phyloP scores from a whole-genome alignment of 2,113 vertebrate genomes.

The Alosa alosa region DNA sequence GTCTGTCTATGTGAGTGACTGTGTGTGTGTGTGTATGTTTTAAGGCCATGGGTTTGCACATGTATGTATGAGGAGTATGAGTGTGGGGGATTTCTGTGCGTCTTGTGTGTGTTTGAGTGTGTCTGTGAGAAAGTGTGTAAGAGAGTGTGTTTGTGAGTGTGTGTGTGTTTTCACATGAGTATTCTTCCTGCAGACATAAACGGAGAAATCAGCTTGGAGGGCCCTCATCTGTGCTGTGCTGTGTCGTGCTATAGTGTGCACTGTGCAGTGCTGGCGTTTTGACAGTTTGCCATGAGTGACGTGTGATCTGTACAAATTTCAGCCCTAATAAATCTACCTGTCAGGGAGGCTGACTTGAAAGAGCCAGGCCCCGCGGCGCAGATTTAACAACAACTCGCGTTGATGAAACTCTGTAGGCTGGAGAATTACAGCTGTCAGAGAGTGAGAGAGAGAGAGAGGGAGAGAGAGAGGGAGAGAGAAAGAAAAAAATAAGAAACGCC shows the following conservation, averaged over 20 bases:
- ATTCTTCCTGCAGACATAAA: conserved; percentile 43
- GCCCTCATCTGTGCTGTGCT: conserved; percentile 22
- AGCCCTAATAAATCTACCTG: conserved; percentile 95
- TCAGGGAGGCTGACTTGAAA: conserved; percentile 88
- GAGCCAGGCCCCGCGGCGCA: conserved; percentile 84
- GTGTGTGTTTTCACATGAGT: conserved; percentile 18
- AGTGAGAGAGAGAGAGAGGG: conserved; percentile 49
- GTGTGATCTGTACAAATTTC: conserved; percentile 95
- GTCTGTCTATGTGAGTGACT: conserved; percentile 2
- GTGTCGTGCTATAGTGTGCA: background rate
- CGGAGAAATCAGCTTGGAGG: conserved; percentile 35
- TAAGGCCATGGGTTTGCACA: background rate
- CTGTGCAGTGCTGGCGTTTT: conserved; percentile 73
- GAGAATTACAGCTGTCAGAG: conserved; percentile 94
- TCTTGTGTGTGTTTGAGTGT: conserved; percentile 4
- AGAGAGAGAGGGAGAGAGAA: background rate
- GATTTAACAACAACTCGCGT: conserved; percentile 88
- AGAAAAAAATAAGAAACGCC: background rate
- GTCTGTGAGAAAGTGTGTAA: background rate
- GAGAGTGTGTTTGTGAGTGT: conserved; percentile 11
- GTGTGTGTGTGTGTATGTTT: conserved; percentile 15
- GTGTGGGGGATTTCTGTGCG: background rate
- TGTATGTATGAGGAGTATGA: too few relatives aligned
- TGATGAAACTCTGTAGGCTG: conserved; percentile 90
- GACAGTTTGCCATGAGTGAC: conserved; percentile 89